Percentiles rank a stretch among this genome's conserved stretches.
Evolutionary conservation across 2,113 vertebrate species (phyloP).

Genomic region (Onychostoma macrolepis): DNA sequence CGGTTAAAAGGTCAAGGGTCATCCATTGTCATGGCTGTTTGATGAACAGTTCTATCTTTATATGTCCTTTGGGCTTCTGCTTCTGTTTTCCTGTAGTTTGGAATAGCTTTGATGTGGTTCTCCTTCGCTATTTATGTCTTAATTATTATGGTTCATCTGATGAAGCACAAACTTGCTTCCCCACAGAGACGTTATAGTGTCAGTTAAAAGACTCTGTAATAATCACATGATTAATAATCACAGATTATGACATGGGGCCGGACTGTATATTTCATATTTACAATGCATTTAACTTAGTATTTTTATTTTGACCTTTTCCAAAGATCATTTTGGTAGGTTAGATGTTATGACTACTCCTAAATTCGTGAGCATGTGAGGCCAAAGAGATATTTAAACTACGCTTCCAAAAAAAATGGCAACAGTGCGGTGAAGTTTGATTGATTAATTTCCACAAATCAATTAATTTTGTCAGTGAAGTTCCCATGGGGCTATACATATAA

Average conservation of each 20-base stretch:
- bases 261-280: not conserved
- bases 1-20: constrained; percentile 37
- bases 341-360: not conserved
- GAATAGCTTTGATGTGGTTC: not conserved
- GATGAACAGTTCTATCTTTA: constrained; percentile 37
- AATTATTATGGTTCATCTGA: not conserved
- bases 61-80: not conserved
- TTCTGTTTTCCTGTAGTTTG: not conserved
- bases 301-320: not conserved
- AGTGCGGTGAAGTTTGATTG: not conserved
- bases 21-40: constrained; percentile 35
- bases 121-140: not conserved
- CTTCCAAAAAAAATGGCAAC: not conserved
- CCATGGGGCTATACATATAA: too few species aligned
- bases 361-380: not conserved
- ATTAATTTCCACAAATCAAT: not conserved
- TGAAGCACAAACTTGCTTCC: not conserved
- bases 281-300: not conserved
- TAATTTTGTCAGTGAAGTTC: too few species aligned
- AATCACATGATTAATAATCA: too few species aligned
- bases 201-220: not conserved
- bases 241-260: not conserved
- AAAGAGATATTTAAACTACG: not conserved
- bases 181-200: not conserved
- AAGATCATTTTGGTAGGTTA: not conserved